Conservation (phyloP, 1,140 invertebrate genomes). For the Eriocheir sinensis region DNA sequence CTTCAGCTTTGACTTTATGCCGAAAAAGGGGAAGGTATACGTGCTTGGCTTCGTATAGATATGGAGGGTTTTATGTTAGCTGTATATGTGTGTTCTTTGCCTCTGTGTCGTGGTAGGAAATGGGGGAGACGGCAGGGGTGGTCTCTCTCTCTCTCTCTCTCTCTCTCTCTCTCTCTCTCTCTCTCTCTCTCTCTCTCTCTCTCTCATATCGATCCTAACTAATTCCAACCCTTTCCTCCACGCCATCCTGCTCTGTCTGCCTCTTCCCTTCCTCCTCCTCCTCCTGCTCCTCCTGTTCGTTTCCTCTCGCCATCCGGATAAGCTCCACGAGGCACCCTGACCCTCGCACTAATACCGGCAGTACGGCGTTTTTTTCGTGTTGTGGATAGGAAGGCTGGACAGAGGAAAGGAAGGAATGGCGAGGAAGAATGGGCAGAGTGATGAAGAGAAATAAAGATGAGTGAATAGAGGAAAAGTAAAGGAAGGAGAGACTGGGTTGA, state of each 20-base stretch:
- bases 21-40: no score
- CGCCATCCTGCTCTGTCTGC: background rate
- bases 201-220: background rate
- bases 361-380: no score
- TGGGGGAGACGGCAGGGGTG: no score
- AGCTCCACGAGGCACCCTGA: background rate
- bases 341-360: no score
- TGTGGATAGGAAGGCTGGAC: background rate
- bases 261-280: background rate
- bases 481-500: no score
- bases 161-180: conserved; percentile 22
- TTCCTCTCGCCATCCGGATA: background rate
- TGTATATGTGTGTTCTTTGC: no score
- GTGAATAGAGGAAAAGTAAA: background rate
- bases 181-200: conserved; percentile 22
- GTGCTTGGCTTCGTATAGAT: no score
- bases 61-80: no score
- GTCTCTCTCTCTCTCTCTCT: conserved; percentile 23
- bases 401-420: background rate
- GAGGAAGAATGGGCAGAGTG: background rate
- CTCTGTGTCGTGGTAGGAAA: no score
- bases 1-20: no score
- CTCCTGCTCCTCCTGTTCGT: background rate
- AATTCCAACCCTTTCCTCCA: conserved; percentile 6
- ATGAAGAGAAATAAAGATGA: background rate